Percentiles rank a stretch among this genome's conserved stretches.
These are phyloP conservation scores for Tridacna crocea DNA, from an alignment of 2,888 invertebrate species.

Conservation along the genomic window DNA sequence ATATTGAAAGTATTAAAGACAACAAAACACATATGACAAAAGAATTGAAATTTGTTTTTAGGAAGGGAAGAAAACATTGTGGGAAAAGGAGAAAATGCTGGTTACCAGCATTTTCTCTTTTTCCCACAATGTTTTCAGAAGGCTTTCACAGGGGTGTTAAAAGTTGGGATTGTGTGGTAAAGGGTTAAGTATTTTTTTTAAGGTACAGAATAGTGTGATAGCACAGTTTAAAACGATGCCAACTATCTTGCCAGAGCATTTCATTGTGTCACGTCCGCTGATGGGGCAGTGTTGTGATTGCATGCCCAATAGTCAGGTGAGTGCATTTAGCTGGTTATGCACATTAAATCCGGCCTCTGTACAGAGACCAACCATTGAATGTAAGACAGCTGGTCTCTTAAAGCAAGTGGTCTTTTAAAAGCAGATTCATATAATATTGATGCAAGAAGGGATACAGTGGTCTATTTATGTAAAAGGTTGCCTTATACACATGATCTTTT, in stretches of 20 bases:
- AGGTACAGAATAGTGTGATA: slow-evolving; percentile 62
- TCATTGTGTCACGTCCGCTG: slow-evolving; percentile 68
- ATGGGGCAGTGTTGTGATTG: slow-evolving; percentile 77
- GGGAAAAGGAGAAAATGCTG: not conserved
- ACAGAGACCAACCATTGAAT: too few relatives aligned
- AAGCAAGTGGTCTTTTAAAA: too few relatives aligned
- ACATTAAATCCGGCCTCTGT: too few relatives aligned
- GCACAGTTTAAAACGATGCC: slow-evolving; percentile 75
- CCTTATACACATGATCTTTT: too few relatives aligned
- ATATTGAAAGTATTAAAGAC: too few relatives aligned
- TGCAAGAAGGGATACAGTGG: too few relatives aligned
- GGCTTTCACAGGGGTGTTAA: not conserved
- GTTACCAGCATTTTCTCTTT: not conserved
- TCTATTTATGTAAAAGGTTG: too few relatives aligned
- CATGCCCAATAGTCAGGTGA: slow-evolving; percentile 75
- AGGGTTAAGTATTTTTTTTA: not conserved
- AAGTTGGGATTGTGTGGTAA: not conserved
- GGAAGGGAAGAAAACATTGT: not conserved
- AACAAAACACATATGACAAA: too few relatives aligned
- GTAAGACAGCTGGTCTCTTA: too few relatives aligned
- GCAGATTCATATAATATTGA: too few relatives aligned
- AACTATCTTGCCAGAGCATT: slow-evolving; percentile 69
- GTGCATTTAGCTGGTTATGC: not conserved
- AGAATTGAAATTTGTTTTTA: too few relatives aligned
- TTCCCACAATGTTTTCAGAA: not conserved